These are phyloP conservation scores for Hyperoplus immaculatus DNA, from an alignment of 2,797 vertebrate genomes.

Conservation along the genomic window DNA sequence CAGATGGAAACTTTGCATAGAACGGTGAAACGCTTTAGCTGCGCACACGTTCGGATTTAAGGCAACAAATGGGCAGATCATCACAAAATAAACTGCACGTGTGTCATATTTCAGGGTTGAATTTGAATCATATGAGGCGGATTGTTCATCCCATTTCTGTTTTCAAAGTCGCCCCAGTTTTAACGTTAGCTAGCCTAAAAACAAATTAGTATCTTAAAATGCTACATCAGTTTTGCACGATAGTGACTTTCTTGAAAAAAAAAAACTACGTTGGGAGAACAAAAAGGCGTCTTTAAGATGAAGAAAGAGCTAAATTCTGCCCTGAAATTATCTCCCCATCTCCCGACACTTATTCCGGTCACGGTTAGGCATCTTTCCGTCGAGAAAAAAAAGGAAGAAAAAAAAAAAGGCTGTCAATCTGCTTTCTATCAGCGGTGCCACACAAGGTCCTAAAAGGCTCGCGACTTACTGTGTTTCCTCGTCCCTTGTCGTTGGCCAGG, in stretches of 20 bases:
- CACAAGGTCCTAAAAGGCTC: constrained; percentile 27
- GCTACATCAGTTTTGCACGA: constrained; percentile 8
- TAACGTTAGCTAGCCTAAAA: not conserved
- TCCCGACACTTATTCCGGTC: constrained; percentile 77
- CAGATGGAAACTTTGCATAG: constrained; percentile 67
- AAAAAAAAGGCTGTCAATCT: constrained; percentile 53
- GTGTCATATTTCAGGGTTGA: not conserved
- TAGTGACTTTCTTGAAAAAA: not conserved
- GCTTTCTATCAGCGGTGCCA: constrained; percentile 38
- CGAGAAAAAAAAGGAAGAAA: constrained; percentile 16
- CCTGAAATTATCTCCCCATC: constrained; percentile 47
- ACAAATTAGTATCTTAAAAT: constrained; percentile 9
- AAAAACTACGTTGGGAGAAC: not conserved
- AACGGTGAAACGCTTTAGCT: constrained; percentile 32
- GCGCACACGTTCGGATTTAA: not conserved
- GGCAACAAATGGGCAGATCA: not conserved
- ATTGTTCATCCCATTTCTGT: not conserved
- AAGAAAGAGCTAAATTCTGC: constrained; percentile 18
- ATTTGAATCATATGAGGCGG: not conserved
- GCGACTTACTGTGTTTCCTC: constrained; percentile 61
- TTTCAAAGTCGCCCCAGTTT: not conserved
- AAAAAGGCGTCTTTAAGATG: not conserved
- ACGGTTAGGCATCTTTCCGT: constrained; percentile 75
- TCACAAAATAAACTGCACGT: not conserved
- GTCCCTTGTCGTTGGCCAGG: constrained; percentile 23